phyloP scores from a whole-genome alignment of 2,113 vertebrate species.

The Channa maculata region DNA sequence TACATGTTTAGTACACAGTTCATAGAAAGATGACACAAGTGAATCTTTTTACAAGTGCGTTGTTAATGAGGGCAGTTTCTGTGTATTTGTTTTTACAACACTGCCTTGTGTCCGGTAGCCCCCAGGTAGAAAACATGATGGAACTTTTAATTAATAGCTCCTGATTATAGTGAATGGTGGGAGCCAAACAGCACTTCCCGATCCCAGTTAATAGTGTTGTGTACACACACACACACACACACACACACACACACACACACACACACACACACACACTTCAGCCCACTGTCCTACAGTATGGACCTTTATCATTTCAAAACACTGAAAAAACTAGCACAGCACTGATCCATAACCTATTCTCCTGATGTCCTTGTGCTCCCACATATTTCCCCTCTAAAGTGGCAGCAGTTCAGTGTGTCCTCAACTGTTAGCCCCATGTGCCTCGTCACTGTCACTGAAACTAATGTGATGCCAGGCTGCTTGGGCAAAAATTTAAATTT shows the following conservation, averaged over 20 bases:
- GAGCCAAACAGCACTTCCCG: constrained; percentile 59
- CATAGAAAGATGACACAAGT: constrained; percentile 25
- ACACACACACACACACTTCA: constrained; percentile 16
- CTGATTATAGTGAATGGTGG: constrained; percentile 41
- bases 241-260: constrained; percentile 1
- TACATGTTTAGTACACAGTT: neutral
- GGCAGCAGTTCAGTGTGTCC: constrained; percentile 10
- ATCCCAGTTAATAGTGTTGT: constrained; percentile 54
- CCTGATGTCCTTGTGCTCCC: constrained; percentile 12
- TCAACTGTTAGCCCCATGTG: constrained; percentile 26
- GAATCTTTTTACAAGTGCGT: neutral
- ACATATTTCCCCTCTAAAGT: neutral
- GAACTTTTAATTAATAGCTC: constrained; percentile 53
- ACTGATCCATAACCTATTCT: constrained; percentile 17
- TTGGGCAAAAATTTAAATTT: neutral
- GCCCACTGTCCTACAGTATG: constrained; percentile 21
- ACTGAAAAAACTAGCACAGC: neutral
- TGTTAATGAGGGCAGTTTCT: neutral
- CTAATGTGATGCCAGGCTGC: constrained; percentile 27
- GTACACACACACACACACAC: constrained; percentile 16
- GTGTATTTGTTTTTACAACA: constrained; percentile 33
- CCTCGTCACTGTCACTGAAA: constrained; percentile 26
- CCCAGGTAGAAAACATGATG: constrained; percentile 55
- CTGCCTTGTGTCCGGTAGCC: constrained; percentile 30
- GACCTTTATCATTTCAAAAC: constrained; percentile 14